phyloP scores from a whole-genome alignment of 1,140 invertebrate genomes.

The Anthonomus grandis region DNA sequence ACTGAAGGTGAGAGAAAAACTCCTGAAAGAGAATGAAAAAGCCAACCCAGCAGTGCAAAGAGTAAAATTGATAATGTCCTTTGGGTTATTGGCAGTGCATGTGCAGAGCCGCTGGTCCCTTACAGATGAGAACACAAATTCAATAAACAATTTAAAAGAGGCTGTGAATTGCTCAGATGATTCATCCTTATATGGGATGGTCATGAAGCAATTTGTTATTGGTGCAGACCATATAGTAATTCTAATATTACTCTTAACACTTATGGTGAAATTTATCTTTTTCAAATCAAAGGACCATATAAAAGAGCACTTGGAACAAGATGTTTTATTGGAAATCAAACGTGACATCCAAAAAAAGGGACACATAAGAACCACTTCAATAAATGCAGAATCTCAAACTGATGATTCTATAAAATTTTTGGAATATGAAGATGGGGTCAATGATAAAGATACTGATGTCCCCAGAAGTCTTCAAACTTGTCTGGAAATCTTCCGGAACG shows the following conservation, averaged over 20 bases:
- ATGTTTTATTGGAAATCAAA: conserved; percentile 13
- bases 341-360: conserved; percentile 9
- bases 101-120: conserved; percentile 57
- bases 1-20: conserved; percentile 25
- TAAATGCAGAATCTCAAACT: conserved; percentile 33
- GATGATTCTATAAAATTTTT: conserved; percentile 21
- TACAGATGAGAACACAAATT: conserved; percentile 30
- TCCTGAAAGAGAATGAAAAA: conserved; percentile 37
- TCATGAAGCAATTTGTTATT: conserved; percentile 56
- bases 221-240: conserved; percentile 88
- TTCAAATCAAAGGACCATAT: conserved; percentile 75
- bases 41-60: conserved; percentile 87
- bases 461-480: conserved; percentile 71
- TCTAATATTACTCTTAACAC: conserved; percentile 73
- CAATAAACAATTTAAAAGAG: conserved; percentile 7
- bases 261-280: conserved; percentile 87
- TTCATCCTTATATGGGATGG: conserved; percentile 41
- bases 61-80: conserved; percentile 91
- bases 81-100: conserved; percentile 85
- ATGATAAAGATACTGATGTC: conserved; percentile 37
- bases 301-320: conserved; percentile 41
- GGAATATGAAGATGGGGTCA: conserved; percentile 12
- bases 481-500: conserved; percentile 68
- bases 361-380: conserved; percentile 22
- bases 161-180: conserved; percentile 40